Conservation (phyloP, 2,113 vertebrate genomes). For the Laticauda laticaudata region DNA sequence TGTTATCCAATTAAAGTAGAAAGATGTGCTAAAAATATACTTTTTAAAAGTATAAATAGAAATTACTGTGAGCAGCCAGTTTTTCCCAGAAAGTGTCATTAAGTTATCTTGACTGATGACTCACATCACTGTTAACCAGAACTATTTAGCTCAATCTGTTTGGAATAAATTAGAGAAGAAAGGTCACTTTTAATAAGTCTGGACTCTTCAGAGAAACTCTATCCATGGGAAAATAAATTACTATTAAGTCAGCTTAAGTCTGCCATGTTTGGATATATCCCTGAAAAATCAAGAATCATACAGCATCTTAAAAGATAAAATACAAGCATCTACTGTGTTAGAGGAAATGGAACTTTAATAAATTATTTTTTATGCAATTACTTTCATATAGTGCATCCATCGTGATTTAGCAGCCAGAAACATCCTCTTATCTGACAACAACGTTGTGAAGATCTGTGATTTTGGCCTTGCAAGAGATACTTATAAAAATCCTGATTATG, state of each 20-base stretch:
- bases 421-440: conserved; percentile 91
- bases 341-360: not conserved
- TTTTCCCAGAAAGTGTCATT: not conserved
- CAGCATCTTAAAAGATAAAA: not conserved
- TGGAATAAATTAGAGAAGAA: not conserved
- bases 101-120: not conserved
- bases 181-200: not conserved
- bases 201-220: not conserved
- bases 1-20: not conserved
- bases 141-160: not conserved
- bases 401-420: conserved; percentile 93
- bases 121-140: not conserved
- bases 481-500: conserved; percentile 94
- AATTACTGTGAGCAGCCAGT: not conserved
- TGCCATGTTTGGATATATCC: not conserved
- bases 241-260: not conserved
- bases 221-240: not conserved
- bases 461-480: conserved; percentile 92
- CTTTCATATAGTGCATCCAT: conserved; percentile 88
- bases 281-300: not conserved
- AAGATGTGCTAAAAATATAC: not conserved
- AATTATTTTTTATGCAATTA: conserved; percentile 25
- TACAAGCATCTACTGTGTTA: not conserved
- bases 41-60: not conserved
- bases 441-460: conserved; percentile 96